Base-by-base conservation (phyloP, 1,140 invertebrate genomes). In the Drosophila navojoa region DNA sequence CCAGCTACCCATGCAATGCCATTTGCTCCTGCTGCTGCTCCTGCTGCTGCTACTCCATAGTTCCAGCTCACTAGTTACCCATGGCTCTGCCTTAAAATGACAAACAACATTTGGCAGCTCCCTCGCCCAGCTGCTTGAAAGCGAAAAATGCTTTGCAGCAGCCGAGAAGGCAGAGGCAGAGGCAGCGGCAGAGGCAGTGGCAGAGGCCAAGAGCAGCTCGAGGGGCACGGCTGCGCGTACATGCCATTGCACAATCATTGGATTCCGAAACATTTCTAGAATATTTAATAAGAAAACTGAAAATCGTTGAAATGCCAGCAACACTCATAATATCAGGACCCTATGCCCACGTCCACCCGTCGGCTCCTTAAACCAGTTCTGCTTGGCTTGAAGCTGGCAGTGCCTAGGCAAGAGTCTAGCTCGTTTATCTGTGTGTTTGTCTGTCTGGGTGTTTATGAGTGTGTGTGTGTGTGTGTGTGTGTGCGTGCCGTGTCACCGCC, bases 271-370 rank as follows among this genome's bases (percentile, higher is more conserved):
- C 84, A 89, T 89, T 89, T 89, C 84, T 90, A 80, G 84, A 89
- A 89, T 89, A 89, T 89, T 89, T 89, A 89, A 89, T 89, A 89
- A 89, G 84, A 89, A 89, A 89, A 89, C 84, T 89, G 85, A 90
- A 89, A 89, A 89, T 89, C 80, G 85, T 89, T 89, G 85, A 89
- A 90, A 89, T 89, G 84, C 84, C 84, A 84, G 84, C 85, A 84
- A 84, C 80, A 89, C 84, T 89, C 84, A 89, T 89, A 89, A 89
- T 89, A 89, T 74, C 79, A 67, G 58, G 47, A 62, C 50, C 44
- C 73, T 7, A 35, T 35, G 32, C 32, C 32, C 32, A n/a, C n/a
- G n/a, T 35, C 32, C 7, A 35, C 35, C 42, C 66, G 47, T 57
- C 44, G 22, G n/a, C 32, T 16, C 53, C 52, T 38, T 50, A 29